phyloP scores from a whole-genome alignment of 2,797 vertebrate genomes.

The Sebastolobus alascanus region DNA sequence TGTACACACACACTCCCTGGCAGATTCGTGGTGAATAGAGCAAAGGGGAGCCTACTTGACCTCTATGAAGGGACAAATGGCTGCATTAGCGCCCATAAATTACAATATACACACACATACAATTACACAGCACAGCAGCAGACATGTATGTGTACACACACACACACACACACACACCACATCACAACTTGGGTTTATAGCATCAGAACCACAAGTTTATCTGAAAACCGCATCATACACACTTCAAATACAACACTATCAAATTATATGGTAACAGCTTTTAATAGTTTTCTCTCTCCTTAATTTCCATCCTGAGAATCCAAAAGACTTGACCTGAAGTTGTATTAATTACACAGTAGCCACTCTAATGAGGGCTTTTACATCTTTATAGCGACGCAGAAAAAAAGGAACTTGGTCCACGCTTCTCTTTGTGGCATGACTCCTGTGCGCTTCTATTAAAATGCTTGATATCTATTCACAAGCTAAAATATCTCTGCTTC shows the following conservation, averaged over 20 bases:
- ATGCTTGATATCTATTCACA: constrained; percentile 5
- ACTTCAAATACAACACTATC: neutral
- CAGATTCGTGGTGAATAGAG: constrained; percentile 65
- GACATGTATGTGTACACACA: constrained; percentile 12
- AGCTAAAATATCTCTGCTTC: constrained; percentile 14
- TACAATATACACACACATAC: constrained; percentile 43
- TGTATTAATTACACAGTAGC: constrained; percentile 6
- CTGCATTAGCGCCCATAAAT: constrained; percentile 76
- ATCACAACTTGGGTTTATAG: neutral
- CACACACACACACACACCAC: constrained; percentile 23
- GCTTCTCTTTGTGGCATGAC: neutral
- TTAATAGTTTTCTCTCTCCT: neutral
- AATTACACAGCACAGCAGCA: constrained; percentile 24
- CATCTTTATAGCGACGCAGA: neutral
- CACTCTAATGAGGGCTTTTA: constrained; percentile 12
- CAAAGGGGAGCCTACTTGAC: constrained; percentile 79
- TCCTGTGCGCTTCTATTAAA: constrained; percentile 1
- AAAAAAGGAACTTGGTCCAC: neutral
- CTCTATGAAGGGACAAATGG: constrained; percentile 75
- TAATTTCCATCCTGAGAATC: neutral
- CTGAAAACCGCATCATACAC: neutral
- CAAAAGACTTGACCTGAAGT: neutral
- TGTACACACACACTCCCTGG: constrained; percentile 35
- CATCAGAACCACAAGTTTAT: neutral
- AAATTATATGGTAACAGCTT: neutral